Evolutionary conservation across 2,113 vertebrate species (phyloP), one percentile per base, ranked within the genome.

Genomic region (Illadopsis cleaveri): DNA sequence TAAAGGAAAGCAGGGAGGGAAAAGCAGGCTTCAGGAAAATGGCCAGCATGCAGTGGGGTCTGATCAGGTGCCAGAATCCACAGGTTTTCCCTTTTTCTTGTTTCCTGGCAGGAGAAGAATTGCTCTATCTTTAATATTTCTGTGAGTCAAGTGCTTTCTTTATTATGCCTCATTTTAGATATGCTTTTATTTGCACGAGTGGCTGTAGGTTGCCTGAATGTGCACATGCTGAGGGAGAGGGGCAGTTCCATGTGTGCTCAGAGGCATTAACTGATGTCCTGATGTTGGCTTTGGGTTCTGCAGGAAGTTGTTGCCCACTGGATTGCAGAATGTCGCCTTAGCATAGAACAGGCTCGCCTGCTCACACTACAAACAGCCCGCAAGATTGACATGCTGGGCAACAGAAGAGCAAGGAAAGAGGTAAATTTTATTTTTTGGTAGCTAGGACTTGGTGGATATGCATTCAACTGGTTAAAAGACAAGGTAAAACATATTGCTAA

Each of bases 301-400:
- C 95, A 99, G 99, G 99, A 99, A 58, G 99, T 98, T 4, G 95
- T 99, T 50, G 98, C 99, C n/a, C 99, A 99, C 96, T 99, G 99
- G 99, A 99, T 99, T 24, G 99, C 99, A 0, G 98, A 99, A 75
- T 99, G 99, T 62, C 99, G 98, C 58, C 98, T 99, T n/a, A 92
- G 98, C 91, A 99, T 99, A 15, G 99, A 99, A 28, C 98, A 99
- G 96, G 98, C 99, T 11, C 98, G 99, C 33, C 96, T 99, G 92
- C 97, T 99, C 77, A 99, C 98, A 0, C 97, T 99, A 5, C 97
- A 98, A n/a, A 98, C 99, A 8, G 99, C 99, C 71, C 96, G 96
- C 69, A 97, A 86, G 71, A 97, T 99, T 1, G 99, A 99, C 44
- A 92, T 33, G 1, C 3, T 97, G 56, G 99, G 99, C 71, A 98